Base-by-base conservation (phyloP, 1,140 invertebrate species). In the Nylanderia fulva region DNA sequence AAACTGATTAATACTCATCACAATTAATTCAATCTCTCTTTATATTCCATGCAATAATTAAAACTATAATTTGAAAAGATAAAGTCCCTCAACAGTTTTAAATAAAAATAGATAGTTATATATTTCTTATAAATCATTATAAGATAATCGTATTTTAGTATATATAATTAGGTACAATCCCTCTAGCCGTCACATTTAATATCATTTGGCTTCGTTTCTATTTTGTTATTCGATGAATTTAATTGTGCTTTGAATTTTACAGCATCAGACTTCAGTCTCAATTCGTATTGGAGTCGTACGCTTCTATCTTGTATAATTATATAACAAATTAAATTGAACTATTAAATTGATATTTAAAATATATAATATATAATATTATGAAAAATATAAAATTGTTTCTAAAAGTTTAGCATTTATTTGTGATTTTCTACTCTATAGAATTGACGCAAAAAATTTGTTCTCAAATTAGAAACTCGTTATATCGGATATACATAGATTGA, bases 241-340 rank as follows among this genome's bases (percentile, higher is more conserved):
- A 27, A 15, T 18, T 66, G 63, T 11, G 63, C n/a, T 39, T 42
- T 45, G 39, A n/a, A 24, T 45, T 36, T 42, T n/a, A 27, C 18
- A 39, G 18, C 64, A 42, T 66, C 42, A 66, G 39, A 45, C 36
- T 66, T 66, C 36, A 21, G 45, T 45, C 64, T 42, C 11, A 66
- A 66, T 13, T 66, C 21, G 36, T 39, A 21, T 7, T 21, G n/a
- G 39, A 66, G 45, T 66, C 64, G 39, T 66, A 66, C 24, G 36
- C 21, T 21, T 45, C 36, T 66, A 66, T 66, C n/a, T 66, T 42
- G 64, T 15, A 66, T 18, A 66, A 66, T 66, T 66, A 66, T 66
- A 42, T 66, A 42, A 21, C 39, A 13, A 66, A 66, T 39, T 66
- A 45, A 39, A 66, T 66, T 45, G 27, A 66, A 24, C 2, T 66